Base-by-base conservation (phyloP, 2,888 invertebrate species). In the Scaptomyza tumidula region DNA sequence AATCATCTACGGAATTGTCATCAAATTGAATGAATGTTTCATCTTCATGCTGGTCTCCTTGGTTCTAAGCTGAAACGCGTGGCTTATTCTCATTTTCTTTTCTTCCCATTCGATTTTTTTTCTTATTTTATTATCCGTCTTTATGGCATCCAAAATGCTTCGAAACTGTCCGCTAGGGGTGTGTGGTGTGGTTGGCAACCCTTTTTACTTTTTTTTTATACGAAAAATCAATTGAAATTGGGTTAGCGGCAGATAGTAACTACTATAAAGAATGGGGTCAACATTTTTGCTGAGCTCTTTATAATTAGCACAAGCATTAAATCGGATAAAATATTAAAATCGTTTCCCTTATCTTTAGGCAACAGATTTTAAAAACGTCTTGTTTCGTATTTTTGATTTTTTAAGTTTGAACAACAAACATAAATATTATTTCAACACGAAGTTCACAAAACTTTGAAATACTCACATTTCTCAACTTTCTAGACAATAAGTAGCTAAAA, bases 1-100 rank as follows among this genome's bases (percentile, higher is more conserved):
- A 88, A 86, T 83, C 83, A 86, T 88, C 87, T 86, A 62, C 80
- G 87, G 89, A 83, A 83, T 88, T 83, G 89, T 83, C 83, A 83
- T 83, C 85, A 83, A 83, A 83, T 83, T 88, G 89, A 83, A 88
- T 84, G 87, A 52, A 52, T 52, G 37, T 56, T 65, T 76, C 60
- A 27, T 41, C 41, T 41, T 41, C 10, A 10, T 16, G 41, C 41
- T 41, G 16, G 41, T 49, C 61, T 70, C 56, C 45, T 58, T 24
- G 39, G 61, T 86, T 80, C 80, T 82, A 88, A 82, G 82, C 82
- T 86, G 88, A 80, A 82, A 88, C 82, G 82, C 82, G 82, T 82
- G 82, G 88, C 88, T 78, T 82, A 63, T 43, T 70, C 65, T 71
- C 80, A 71, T 85, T 71, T 66, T 66, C 49, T 44, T 64, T 39